These are phyloP conservation scores for Campoplex capitator DNA, from an alignment of 2,888 invertebrate species.

Conservation along the genomic window DNA sequence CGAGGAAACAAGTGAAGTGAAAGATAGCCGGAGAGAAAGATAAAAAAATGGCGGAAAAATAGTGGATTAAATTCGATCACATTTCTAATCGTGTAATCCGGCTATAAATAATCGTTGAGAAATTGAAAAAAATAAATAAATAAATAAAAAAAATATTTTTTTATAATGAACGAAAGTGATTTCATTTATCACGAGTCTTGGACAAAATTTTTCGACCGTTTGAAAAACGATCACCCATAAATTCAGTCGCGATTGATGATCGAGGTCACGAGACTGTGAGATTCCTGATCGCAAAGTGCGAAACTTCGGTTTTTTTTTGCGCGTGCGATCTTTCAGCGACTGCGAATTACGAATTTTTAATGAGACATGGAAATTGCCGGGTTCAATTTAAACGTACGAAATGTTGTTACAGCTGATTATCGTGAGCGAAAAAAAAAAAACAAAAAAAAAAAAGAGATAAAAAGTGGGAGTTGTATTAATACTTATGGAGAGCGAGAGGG, in stretches of 20 bases:
- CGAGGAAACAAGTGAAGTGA: neutral
- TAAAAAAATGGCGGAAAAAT: slow-evolving; percentile 23
- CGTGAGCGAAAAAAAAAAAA: neutral
- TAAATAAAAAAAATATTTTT: no score
- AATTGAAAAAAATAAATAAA: neutral
- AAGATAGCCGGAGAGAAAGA: neutral
- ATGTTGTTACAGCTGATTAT: slow-evolving; percentile 36
- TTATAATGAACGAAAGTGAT: no score
- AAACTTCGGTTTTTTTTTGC: neutral
- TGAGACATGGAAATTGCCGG: neutral
- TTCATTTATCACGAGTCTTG: neutral
- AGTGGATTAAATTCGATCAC: slow-evolving; percentile 34
- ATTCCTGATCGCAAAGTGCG: neutral
- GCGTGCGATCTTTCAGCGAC: neutral
- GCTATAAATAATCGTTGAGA: neutral
- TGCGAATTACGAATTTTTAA: neutral
- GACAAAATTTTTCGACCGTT: neutral
- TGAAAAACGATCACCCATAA: neutral
- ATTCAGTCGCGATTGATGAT: neutral
- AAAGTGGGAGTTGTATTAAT: neutral
- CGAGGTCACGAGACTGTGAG: neutral
- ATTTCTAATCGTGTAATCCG: slow-evolving; percentile 44
- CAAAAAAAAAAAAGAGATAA: slow-evolving; percentile 8
- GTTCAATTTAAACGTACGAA: neutral
- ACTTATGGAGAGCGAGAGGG: neutral